These are phyloP conservation scores for Sebastes hubbsi DNA, from an alignment of 2,797 vertebrate species.

Conservation along the genomic window DNA sequence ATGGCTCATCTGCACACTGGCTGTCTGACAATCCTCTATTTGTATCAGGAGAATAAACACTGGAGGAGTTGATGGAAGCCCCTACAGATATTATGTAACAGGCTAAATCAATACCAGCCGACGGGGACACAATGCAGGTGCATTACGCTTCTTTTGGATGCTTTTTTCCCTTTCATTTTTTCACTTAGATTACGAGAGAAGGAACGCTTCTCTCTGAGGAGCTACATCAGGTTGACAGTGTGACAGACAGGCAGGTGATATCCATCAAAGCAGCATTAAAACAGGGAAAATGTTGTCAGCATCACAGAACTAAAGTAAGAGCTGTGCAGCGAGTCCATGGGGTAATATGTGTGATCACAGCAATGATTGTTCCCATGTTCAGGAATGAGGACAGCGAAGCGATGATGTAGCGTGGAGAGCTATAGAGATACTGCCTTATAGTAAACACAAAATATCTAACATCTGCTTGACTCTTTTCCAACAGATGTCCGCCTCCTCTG, in stretches of 20 bases:
- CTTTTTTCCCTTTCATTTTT: not conserved
- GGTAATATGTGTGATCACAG: constrained; percentile 30
- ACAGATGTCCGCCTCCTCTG: constrained; percentile 69
- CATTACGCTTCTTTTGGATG: not conserved
- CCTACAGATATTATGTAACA: constrained; percentile 70
- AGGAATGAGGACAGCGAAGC: not conserved
- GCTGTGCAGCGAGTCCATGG: not conserved
- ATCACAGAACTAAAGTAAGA: not conserved
- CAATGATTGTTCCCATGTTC: constrained; percentile 3
- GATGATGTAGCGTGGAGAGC: not conserved
- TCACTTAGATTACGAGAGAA: not conserved
- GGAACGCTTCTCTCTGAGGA: constrained; percentile 5
- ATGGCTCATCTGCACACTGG: constrained; percentile 51
- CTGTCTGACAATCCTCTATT: constrained; percentile 64
- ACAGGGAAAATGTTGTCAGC: constrained; percentile 13
- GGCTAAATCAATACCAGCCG: constrained; percentile 53
- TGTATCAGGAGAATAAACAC: constrained; percentile 58
- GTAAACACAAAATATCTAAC: constrained; percentile 37
- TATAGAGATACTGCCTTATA: constrained; percentile 1
- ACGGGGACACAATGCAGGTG: constrained; percentile 25
- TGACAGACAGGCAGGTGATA: constrained; percentile 21
- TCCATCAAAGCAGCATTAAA: constrained; percentile 4
- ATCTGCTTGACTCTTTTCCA: constrained; percentile 66
- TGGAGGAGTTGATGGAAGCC: constrained; percentile 53
- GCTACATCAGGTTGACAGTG: not conserved